These are phyloP conservation scores for Calameuta filiformis DNA, from an alignment of 2,888 invertebrate species.

Conservation along the genomic window DNA sequence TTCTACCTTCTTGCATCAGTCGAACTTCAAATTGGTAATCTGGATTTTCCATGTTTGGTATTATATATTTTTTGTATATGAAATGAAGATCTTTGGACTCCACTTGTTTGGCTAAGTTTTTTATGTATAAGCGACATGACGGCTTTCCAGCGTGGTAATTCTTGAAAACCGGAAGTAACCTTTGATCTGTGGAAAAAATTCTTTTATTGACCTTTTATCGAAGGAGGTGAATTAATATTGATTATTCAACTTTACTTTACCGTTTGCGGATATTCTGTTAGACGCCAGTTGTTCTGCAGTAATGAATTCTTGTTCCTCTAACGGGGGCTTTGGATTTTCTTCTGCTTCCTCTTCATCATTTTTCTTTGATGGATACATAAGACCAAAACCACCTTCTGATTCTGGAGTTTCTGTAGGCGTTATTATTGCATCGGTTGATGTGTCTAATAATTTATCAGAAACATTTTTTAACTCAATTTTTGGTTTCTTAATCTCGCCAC, in stretches of 20 bases:
- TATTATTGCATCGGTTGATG: constrained; percentile 15
- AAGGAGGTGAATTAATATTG: not conserved
- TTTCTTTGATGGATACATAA: constrained; percentile 54
- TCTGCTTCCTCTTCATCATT: constrained; percentile 38
- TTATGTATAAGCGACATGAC: constrained; percentile 88
- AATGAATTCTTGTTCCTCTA: constrained; percentile 65
- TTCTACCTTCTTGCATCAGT: constrained; percentile 93
- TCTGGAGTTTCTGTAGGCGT: constrained; percentile 20
- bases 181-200: constrained; percentile 70
- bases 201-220: constrained; percentile 2
- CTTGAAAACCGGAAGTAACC: constrained; percentile 82
- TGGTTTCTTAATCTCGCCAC: constrained; percentile 60
- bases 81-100: constrained; percentile 79
- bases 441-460: constrained; percentile 45
- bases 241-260: constrained; percentile 47
- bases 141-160: constrained; percentile 87
- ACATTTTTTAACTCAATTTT: constrained; percentile 70
- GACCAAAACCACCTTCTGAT: constrained; percentile 55
- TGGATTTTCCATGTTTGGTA: constrained; percentile 61
- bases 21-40: constrained; percentile 70
- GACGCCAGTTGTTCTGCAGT: constrained; percentile 74
- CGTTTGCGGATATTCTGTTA: constrained; percentile 77
- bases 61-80: constrained; percentile 78
- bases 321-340: constrained; percentile 34
- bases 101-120: constrained; percentile 87